Evolutionary conservation across 2,888 invertebrate species (phyloP).

Genomic region (Volucella inflata): DNA sequence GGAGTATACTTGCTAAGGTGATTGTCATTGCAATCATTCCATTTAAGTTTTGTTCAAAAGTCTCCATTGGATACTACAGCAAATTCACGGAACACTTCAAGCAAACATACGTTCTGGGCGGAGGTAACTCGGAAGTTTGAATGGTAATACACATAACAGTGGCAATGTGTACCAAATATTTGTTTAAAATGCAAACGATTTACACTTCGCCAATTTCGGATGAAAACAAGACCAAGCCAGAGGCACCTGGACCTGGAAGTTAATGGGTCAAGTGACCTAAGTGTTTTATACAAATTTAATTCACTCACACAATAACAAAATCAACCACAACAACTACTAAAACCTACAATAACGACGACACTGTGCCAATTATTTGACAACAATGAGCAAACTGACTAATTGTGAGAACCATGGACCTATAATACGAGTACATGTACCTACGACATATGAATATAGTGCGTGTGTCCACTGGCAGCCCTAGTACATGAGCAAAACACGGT

Average conservation of each 20-base stretch:
- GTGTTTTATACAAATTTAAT: constrained; percentile 64
- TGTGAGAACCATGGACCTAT: constrained; percentile 57
- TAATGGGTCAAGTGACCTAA: constrained; percentile 51
- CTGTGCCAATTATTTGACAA: constrained; percentile 67
- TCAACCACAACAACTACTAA: neutral
- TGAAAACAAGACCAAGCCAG: constrained; percentile 22
- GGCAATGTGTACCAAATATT: constrained; percentile 33
- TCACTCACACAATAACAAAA: constrained; percentile 13
- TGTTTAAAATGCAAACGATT: constrained; percentile 42
- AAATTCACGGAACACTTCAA: constrained; percentile 21
- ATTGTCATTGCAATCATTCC: constrained; percentile 37
- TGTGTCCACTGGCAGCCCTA: neutral
- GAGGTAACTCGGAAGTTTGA: constrained; percentile 10
- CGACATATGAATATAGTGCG: too few relatives aligned
- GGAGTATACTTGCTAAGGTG: constrained; percentile 49
- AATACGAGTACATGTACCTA: constrained; percentile 50
- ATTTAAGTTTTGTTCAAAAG: constrained; percentile 54
- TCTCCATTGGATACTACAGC: neutral
- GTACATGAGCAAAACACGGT: constrained; percentile 49
- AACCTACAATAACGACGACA: constrained; percentile 18
- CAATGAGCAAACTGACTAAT: constrained; percentile 72
- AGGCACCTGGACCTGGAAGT: neutral
- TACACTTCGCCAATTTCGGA: constrained; percentile 34
- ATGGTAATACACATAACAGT: constrained; percentile 41
- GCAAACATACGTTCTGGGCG: constrained; percentile 16